phyloP scores from a whole-genome alignment of 2,797 vertebrate genomes.

The Oceanodroma leucorhoa region DNA sequence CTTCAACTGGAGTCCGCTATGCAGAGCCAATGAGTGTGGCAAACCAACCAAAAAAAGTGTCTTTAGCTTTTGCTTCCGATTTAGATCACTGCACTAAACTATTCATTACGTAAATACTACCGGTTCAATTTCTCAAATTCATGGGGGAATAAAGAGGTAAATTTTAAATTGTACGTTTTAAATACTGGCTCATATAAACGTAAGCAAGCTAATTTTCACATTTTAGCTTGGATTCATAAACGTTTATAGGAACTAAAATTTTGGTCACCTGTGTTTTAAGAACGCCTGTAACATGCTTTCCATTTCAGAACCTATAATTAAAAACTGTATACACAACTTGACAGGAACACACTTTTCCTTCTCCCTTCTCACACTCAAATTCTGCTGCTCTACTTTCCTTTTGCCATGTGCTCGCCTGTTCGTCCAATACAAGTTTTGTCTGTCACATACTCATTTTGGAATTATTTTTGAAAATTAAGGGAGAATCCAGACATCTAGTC shows the following conservation, averaged over 20 bases:
- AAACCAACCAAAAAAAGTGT: neutral
- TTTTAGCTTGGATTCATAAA: neutral
- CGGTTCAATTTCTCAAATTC: neutral
- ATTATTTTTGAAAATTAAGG: constrained; percentile 1
- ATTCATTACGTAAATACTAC: neutral
- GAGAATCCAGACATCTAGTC: neutral
- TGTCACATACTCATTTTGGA: constrained; percentile 1
- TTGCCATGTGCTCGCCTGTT: neutral
- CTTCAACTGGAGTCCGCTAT: neutral
- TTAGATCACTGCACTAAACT: neutral
- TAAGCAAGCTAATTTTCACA: neutral
- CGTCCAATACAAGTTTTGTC: constrained; percentile 42
- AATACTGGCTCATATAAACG: neutral
- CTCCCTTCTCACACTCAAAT: neutral
- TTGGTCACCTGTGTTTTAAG: neutral
- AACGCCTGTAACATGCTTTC: neutral
- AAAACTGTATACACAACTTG: neutral
- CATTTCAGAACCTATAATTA: constrained; percentile 13
- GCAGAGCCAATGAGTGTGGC: neutral
- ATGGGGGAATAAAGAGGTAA: neutral
- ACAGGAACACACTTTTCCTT: neutral
- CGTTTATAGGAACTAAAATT: neutral
- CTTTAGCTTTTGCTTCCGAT: neutral
- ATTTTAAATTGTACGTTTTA: neutral
- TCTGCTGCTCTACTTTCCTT: neutral